phyloP scores from a whole-genome alignment of 2,113 vertebrate genomes.

The Sardina pilchardus region DNA sequence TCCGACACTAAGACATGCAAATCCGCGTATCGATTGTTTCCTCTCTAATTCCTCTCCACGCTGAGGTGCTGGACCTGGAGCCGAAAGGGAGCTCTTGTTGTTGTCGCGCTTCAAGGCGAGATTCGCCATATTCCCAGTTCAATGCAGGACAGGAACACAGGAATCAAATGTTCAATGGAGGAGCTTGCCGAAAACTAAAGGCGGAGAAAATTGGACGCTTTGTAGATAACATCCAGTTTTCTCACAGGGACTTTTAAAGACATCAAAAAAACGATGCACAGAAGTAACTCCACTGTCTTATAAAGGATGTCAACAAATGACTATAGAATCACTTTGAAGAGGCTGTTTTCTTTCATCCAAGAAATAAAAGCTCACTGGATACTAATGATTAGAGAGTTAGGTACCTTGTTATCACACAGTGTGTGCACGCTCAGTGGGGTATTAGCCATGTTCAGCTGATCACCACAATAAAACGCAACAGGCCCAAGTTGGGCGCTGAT shows the following conservation, averaged over 20 bases:
- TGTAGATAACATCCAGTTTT: not conserved
- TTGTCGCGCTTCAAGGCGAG: not conserved
- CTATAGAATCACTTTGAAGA: not conserved
- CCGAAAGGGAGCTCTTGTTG: not conserved
- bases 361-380: not conserved
- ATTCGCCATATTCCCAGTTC: not conserved
- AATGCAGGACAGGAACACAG: not conserved
- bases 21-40: not conserved
- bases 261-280: not conserved
- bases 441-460: not conserved
- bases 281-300: not conserved
- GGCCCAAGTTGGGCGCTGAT: no score
- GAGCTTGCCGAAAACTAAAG: not conserved
- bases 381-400: not conserved
- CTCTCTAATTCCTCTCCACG: not conserved
- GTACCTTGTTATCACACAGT: no score
- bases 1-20: not conserved
- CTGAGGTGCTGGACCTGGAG: not conserved
- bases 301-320: not conserved
- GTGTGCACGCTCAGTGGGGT: not conserved
- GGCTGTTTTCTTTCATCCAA: not conserved
- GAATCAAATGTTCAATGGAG: no score
- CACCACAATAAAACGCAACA: no score
- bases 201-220: not conserved
- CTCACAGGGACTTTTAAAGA: not conserved